Evolutionary conservation across 2,797 vertebrate species (phyloP), one percentile per base, ranked within the genome.

Genomic region (Micropoecilia bifurca): DNA sequence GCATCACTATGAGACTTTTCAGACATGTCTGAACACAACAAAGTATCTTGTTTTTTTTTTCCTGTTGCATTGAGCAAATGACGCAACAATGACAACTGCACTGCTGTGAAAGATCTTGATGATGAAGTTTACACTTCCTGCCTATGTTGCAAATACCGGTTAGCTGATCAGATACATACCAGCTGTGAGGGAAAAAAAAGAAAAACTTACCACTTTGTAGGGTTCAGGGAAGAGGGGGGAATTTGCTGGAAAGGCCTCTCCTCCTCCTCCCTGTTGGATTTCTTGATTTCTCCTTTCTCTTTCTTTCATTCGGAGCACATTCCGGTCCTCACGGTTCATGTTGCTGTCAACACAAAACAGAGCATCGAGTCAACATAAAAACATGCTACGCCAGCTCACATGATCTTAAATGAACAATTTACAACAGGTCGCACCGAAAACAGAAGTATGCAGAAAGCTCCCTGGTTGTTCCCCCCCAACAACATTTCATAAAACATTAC

Each of bases 291-390:
- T 96, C 96, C 99, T 98, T 97, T 99, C 99, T 97, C 97, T 96
- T 98, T 99, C 99, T 99, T 99, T 99, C 97, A 99, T 97, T 96
- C 99, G 98, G 96, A 99, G 98, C 96, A 98, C 98, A 99, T 99
- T 99, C 95, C 98, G 97, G 96, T 99, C 99, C 96, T 99, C 99
- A 97, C 97, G 97, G 97, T 99, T 99, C 99, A 99, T 99, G 98
- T 98, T 99, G 98, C 99, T 99, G 91, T 76, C 84, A 96, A 96
- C 75, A 95, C 79, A 92, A 63, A 86, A 89, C 79, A 89, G 57
- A 91, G 89, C 69, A 90, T 89, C 28, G 66, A 83, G 76, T 91
- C 73, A 87, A 61, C 71, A 83, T 30, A 72, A 81, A 80, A 69
- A 63, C 33, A 81, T 46, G 68, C n/a, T 18, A 28, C 13, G 2